Evolutionary conservation across 1,140 invertebrate genomes (phyloP).

Genomic region (Drosophila repletoides): DNA sequence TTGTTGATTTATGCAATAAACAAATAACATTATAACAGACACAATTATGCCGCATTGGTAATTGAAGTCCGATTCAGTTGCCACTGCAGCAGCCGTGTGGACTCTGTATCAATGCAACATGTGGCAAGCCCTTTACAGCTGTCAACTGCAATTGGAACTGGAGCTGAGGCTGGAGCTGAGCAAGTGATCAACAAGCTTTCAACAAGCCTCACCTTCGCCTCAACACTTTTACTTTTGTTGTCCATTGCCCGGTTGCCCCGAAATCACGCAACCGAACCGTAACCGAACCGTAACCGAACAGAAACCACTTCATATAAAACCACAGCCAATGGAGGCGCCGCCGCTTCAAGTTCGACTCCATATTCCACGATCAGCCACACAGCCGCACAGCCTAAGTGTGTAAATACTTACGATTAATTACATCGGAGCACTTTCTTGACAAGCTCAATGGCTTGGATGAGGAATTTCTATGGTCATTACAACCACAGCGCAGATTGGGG

Average conservation of each 20-base stretch:
- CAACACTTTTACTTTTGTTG: slow-evolving; percentile 41
- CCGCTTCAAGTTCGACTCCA: slow-evolving; percentile 27
- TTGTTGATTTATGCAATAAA: slow-evolving; percentile 66
- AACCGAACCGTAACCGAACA: too few species aligned
- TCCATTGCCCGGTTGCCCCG: too few species aligned
- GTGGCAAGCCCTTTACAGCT: slow-evolving; percentile 4
- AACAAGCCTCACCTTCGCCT: slow-evolving; percentile 27
- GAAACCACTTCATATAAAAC: slow-evolving; percentile 5
- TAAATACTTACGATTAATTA: slow-evolving; percentile 77
- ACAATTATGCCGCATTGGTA: slow-evolving; percentile 34
- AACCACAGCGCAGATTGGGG: neutral
- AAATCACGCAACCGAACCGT: slow-evolving; percentile 13
- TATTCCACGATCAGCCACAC: neutral
- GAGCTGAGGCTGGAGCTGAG: neutral
- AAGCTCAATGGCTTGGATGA: slow-evolving; percentile 48
- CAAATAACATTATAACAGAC: slow-evolving; percentile 48
- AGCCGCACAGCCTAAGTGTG: slow-evolving; percentile 31
- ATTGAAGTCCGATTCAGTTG: slow-evolving; percentile 53
- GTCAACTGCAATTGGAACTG: slow-evolving; percentile 19
- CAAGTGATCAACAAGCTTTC: slow-evolving; percentile 17
- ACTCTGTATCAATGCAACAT: neutral
- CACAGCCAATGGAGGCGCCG: slow-evolving; percentile 30
- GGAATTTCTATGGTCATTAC: slow-evolving; percentile 57
- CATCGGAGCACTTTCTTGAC: slow-evolving; percentile 42
- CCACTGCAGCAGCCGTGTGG: slow-evolving; percentile 36